Evolutionary conservation across 1,140 invertebrate genomes (phyloP).

Genomic region (Eupristina koningsbergeri): DNA sequence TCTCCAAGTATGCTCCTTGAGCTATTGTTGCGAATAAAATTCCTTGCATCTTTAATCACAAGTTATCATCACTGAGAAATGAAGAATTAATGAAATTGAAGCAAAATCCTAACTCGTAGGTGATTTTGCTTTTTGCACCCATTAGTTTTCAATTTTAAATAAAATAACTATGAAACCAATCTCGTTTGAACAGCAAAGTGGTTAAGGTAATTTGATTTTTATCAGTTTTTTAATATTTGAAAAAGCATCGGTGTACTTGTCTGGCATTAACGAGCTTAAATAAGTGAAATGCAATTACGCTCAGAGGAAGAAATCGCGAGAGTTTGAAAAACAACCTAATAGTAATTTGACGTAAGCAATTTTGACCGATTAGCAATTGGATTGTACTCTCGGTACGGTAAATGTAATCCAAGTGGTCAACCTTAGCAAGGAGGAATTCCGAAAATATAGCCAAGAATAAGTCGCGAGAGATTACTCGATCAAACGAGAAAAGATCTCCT

Average conservation of each 20-base stretch:
- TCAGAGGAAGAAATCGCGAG: background rate
- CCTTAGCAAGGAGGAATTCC: background rate
- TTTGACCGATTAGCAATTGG: background rate
- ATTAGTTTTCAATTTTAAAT: background rate
- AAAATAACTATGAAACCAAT: background rate
- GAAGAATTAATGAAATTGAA: background rate
- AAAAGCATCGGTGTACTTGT: background rate
- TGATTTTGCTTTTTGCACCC: background rate
- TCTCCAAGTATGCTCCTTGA: background rate
- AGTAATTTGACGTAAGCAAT: conserved; percentile 4
- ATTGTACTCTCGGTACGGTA: background rate
- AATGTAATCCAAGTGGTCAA: background rate
- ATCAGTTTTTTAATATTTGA: background rate
- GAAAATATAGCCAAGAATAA: conserved; percentile 14
- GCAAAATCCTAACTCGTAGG: background rate
- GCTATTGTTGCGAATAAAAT: background rate
- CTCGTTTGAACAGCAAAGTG: background rate
- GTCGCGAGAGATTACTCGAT: background rate
- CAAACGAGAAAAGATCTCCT: background rate
- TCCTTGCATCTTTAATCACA: background rate
- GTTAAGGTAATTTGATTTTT: background rate
- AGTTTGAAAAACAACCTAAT: background rate
- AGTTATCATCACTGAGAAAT: background rate
- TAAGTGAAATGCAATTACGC: background rate
- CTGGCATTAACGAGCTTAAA: background rate